Conservation (phyloP, 35 echinoderm and acorn worm genomes). For the Holothuria glaberrima region DNA sequence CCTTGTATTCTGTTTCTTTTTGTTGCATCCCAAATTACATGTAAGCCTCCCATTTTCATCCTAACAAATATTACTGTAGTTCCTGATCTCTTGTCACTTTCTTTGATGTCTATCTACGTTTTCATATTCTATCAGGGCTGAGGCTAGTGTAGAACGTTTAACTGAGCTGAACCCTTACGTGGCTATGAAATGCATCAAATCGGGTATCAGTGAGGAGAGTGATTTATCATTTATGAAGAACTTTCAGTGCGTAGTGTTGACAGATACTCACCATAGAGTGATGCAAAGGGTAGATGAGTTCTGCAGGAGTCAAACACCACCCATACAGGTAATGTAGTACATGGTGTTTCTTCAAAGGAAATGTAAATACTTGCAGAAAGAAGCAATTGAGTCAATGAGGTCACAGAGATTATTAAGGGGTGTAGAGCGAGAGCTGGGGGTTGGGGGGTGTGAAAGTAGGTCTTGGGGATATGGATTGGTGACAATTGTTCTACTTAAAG, state of each 20-base stretch:
- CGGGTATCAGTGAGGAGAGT: slow-evolving; percentile 25
- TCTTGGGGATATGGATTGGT: too few relatives aligned
- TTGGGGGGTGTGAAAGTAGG: too few relatives aligned
- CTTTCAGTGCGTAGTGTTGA: slow-evolving; percentile 93
- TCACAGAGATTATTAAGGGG: too few relatives aligned
- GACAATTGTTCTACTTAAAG: too few relatives aligned
- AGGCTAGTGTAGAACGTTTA: slow-evolving; percentile 70
- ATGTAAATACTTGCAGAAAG: too few relatives aligned
- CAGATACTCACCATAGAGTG: slow-evolving; percentile 65
- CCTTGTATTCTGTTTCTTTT: too few relatives aligned
- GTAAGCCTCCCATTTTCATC: too few relatives aligned
- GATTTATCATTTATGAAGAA: slow-evolving; percentile 73
- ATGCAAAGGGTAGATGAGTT: slow-evolving; percentile 81
- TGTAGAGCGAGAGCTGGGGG: too few relatives aligned
- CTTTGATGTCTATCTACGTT: background rate
- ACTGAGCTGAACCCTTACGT: slow-evolving; percentile 91
- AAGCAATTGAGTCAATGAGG: too few relatives aligned
- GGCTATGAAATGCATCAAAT: slow-evolving; percentile 32
- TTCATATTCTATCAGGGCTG: slow-evolving; percentile 65
- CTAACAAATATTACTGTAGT: too few relatives aligned
- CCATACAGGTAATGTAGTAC: slow-evolving; percentile 79
- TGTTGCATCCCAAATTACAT: too few relatives aligned
- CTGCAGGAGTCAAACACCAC: slow-evolving; percentile 77
- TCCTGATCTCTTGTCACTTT: background rate
- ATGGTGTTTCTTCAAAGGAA: background rate